Percentiles rank a stretch among this genome's conserved stretches.
Evolutionary conservation across 2,888 invertebrate genomes (phyloP).

Genomic region (Dinocampus coccinellae): DNA sequence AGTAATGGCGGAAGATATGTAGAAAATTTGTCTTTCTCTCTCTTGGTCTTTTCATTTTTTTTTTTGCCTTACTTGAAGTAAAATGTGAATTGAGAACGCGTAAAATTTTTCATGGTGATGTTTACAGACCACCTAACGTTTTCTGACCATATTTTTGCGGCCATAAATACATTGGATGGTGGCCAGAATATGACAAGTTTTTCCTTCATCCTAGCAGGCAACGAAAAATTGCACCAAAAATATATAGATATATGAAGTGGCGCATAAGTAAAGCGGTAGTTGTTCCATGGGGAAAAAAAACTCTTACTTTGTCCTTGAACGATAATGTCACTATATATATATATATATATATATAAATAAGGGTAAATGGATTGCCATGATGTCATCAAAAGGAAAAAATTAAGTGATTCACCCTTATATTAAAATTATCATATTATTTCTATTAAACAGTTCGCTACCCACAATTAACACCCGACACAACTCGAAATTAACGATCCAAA

Average conservation of each 20-base stretch:
- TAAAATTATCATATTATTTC: slow-evolving; percentile 67
- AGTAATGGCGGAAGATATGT: slow-evolving; percentile 18
- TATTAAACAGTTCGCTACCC: slow-evolving; percentile 67
- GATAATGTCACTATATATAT: too few relatives aligned
- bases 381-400: slow-evolving; percentile 2
- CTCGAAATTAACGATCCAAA: slow-evolving; percentile 64
- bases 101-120: slow-evolving; percentile 41
- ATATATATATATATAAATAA: slow-evolving; percentile 10
- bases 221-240: slow-evolving; percentile 25
- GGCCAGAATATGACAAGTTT: slow-evolving; percentile 65
- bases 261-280: slow-evolving; percentile 28
- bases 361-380: too few relatives aligned
- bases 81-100: slow-evolving; percentile 13
- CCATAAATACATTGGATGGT: slow-evolving; percentile 64
- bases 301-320: neutral
- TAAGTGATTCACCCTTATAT: slow-evolving; percentile 21
- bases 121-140: slow-evolving; percentile 65
- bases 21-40: neutral
- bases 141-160: slow-evolving; percentile 63
- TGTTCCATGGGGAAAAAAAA: neutral
- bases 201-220: slow-evolving; percentile 30
- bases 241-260: neutral
- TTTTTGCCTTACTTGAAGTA: neutral
- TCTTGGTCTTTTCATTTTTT: neutral
- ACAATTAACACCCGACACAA: slow-evolving; percentile 63